Percentiles rank a stretch among this genome's conserved stretches.
Evolutionary conservation across 2,888 invertebrate genomes (phyloP).

Genomic region (Agriopis leucophaearia): DNA sequence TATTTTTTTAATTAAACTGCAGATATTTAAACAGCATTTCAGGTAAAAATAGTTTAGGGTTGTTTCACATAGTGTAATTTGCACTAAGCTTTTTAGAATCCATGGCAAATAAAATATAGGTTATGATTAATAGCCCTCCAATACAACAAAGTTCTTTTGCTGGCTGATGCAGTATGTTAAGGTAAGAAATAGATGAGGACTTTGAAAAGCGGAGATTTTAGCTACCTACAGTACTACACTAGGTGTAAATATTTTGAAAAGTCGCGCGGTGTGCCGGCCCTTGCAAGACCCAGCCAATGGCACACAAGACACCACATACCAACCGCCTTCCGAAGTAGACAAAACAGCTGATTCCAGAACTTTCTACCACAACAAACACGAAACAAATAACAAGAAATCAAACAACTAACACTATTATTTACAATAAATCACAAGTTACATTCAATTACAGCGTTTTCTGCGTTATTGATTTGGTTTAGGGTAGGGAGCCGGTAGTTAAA

Average conservation of each 20-base stretch:
- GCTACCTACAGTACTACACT: not conserved
- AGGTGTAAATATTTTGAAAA: slow-evolving; percentile 4
- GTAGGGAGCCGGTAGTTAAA: slow-evolving; percentile 9
- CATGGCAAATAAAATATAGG: not conserved
- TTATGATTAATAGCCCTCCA: not conserved
- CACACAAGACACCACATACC: slow-evolving; percentile 43
- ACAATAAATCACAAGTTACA: slow-evolving; percentile 1
- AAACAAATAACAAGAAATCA: slow-evolving; percentile 5
- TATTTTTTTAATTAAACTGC: no score
- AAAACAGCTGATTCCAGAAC: slow-evolving; percentile 81
- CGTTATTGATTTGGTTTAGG: slow-evolving; percentile 17
- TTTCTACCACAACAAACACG: slow-evolving; percentile 55
- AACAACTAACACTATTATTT: slow-evolving; percentile 7
- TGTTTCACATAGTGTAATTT: no score
- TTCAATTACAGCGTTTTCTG: not conserved
- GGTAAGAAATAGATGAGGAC: not conserved
- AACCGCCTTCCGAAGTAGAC: slow-evolving; percentile 47
- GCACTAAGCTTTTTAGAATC: not conserved
- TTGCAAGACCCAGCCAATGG: slow-evolving; percentile 50
- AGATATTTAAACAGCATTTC: not conserved
- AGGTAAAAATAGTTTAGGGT: not conserved
- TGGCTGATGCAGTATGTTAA: not conserved
- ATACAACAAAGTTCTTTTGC: not conserved
- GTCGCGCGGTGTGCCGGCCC: slow-evolving; percentile 4
- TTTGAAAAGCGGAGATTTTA: not conserved